Conservation (phyloP, 2,888 invertebrate species). For the Nymphalis c-album region DNA sequence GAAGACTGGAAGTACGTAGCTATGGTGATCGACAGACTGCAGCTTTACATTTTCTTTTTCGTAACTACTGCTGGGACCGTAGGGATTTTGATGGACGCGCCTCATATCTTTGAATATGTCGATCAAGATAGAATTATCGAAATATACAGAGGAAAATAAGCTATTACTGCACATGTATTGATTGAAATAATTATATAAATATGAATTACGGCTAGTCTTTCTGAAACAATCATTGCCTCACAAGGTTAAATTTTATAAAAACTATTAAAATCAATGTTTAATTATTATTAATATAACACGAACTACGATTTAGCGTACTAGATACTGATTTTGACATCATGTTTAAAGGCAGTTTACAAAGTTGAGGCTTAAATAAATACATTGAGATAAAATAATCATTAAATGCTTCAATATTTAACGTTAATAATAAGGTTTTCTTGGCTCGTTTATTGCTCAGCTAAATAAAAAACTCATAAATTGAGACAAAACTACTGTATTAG, state of each 20-base stretch:
- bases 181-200: not conserved
- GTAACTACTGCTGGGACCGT: constrained; percentile 97
- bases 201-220: not conserved
- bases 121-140: constrained; percentile 98
- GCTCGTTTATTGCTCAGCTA: constrained; percentile 6
- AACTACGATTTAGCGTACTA: not conserved
- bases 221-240: not conserved
- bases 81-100: constrained; percentile 98
- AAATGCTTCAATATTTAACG: not conserved
- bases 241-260: not conserved
- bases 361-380: constrained; percentile 5
- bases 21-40: constrained; percentile 98
- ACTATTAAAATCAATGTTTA: not conserved
- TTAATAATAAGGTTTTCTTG: not conserved
- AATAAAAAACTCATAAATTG: not conserved
- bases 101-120: constrained; percentile 98
- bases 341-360: not conserved
- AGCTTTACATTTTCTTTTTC: constrained; percentile 97
- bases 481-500: constrained; percentile 10
- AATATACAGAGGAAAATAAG: constrained; percentile 94
- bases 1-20: constrained; percentile 99
- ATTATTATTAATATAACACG: not conserved
- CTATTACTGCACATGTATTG: not conserved
- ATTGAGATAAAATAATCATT: not conserved
- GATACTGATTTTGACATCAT: not conserved